phyloP scores from a whole-genome alignment of 2,113 vertebrate genomes.

The Anolis sagrei region DNA sequence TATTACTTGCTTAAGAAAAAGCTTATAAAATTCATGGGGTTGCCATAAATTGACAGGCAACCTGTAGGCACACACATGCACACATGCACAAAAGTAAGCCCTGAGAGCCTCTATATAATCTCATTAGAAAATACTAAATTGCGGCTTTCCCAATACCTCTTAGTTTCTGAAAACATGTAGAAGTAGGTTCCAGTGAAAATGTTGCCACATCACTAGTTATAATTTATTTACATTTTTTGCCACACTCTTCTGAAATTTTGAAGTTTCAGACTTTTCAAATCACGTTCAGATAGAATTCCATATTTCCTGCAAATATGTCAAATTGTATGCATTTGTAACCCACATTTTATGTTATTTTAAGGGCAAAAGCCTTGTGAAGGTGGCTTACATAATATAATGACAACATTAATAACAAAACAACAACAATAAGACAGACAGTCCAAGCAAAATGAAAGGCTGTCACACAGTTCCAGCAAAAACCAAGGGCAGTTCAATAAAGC shows the following conservation, averaged over 20 bases:
- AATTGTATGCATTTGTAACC: background rate
- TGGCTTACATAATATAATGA: background rate
- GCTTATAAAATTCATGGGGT: too few species aligned
- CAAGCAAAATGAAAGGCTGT: background rate
- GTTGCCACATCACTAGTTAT: background rate
- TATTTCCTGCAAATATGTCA: background rate
- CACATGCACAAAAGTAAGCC: background rate
- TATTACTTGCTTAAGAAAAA: too few species aligned
- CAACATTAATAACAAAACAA: background rate
- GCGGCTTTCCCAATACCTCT: background rate
- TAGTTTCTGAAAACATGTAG: background rate
- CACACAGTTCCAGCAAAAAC: background rate
- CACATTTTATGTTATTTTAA: background rate
- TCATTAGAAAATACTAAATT: background rate
- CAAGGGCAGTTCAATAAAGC: background rate
- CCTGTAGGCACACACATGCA: too few species aligned
- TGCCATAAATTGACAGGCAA: too few species aligned
- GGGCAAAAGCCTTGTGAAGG: background rate
- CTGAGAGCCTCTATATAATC: background rate
- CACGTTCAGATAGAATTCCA: background rate
- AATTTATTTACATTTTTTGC: background rate
- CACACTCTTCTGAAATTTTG: background rate
- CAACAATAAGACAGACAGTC: background rate
- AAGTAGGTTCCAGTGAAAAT: conserved; percentile 8
- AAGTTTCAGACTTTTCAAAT: background rate